Conservation (phyloP, 2,113 vertebrate species). For the Murina feae region DNA sequence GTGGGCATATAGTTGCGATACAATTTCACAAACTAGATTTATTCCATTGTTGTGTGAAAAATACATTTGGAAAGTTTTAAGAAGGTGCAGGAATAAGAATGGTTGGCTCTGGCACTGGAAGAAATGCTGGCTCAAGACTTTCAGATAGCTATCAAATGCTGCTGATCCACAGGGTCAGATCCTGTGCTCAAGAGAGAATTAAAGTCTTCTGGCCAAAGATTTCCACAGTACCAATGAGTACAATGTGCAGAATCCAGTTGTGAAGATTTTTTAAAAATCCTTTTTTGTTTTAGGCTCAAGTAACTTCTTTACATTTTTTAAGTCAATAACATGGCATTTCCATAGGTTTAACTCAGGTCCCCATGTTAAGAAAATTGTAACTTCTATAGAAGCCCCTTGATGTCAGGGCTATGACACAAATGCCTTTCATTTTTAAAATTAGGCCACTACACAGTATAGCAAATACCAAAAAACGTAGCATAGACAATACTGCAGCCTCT, state of each 20-base stretch:
- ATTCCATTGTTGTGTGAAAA: constrained; percentile 44
- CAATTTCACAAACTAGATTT: constrained; percentile 34
- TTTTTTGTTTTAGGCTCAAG: constrained; percentile 37
- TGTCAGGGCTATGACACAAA: constrained; percentile 1
- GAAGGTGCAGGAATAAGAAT: constrained; percentile 6
- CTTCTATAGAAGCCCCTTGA: constrained; percentile 45
- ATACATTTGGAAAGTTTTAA: constrained; percentile 28
- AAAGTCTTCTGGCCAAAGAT: constrained; percentile 45
- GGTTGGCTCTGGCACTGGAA: neutral
- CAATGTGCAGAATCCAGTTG: constrained; percentile 49
- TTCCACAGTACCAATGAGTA: constrained; percentile 19
- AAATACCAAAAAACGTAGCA: constrained; percentile 43
- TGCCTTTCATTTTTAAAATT: constrained; percentile 26
- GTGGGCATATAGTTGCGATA: constrained; percentile 1
- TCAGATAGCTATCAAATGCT: constrained; percentile 33
- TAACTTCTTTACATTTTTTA: constrained; percentile 39
- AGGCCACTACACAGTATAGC: constrained; percentile 1
- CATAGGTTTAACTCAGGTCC: constrained; percentile 30
- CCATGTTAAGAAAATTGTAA: constrained; percentile 24
- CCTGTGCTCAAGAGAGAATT: constrained; percentile 18
- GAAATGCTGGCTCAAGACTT: constrained; percentile 37
- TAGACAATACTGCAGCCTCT: constrained; percentile 5
- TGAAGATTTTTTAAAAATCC: neutral
- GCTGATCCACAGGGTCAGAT: neutral
- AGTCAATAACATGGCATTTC: neutral